Evolutionary conservation across 2,888 invertebrate genomes (phyloP).

Genomic region (Gandaritis pyraliata): DNA sequence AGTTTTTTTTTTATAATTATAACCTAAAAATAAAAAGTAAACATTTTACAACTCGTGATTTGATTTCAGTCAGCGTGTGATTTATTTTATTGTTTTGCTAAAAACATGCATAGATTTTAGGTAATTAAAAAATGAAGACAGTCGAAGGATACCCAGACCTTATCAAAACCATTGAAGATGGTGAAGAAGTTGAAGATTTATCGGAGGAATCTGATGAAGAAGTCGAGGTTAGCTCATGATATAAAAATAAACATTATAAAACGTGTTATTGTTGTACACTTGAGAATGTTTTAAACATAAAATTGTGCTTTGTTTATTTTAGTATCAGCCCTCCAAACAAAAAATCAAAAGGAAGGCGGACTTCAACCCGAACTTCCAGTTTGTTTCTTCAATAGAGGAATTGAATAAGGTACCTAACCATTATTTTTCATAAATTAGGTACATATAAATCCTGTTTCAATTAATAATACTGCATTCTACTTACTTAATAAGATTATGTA

Average conservation of each 20-base stretch:
- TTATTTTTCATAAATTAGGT: no score
- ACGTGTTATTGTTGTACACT: slow-evolving; percentile 11
- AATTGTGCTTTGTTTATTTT: slow-evolving; percentile 49
- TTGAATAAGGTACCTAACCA: slow-evolving; percentile 85
- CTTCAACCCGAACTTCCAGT: slow-evolving; percentile 92
- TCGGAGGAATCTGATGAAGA: slow-evolving; percentile 93
- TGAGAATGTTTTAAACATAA: not conserved
- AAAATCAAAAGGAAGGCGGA: slow-evolving; percentile 89
- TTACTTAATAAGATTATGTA: no score
- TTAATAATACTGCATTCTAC: no score
- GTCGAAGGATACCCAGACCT: slow-evolving; percentile 82
- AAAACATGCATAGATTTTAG: not conserved
- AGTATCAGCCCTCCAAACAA: slow-evolving; percentile 94
- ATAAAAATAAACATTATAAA: slow-evolving; percentile 4
- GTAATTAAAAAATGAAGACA: slow-evolving; percentile 48
- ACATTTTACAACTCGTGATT: no score
- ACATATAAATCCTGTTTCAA: no score
- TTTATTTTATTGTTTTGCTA: not conserved
- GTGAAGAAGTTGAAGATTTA: slow-evolving; percentile 91
- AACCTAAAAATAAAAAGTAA: slow-evolving; percentile 1
- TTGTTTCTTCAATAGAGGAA: slow-evolving; percentile 90
- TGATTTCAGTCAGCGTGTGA: slow-evolving; percentile 3
- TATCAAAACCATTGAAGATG: slow-evolving; percentile 93
- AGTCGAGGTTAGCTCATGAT: slow-evolving; percentile 85
- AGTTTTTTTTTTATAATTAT: no score